These are phyloP conservation scores for Pluvianellus socialis DNA, from an alignment of 2,113 vertebrate species.

Conservation along the genomic window DNA sequence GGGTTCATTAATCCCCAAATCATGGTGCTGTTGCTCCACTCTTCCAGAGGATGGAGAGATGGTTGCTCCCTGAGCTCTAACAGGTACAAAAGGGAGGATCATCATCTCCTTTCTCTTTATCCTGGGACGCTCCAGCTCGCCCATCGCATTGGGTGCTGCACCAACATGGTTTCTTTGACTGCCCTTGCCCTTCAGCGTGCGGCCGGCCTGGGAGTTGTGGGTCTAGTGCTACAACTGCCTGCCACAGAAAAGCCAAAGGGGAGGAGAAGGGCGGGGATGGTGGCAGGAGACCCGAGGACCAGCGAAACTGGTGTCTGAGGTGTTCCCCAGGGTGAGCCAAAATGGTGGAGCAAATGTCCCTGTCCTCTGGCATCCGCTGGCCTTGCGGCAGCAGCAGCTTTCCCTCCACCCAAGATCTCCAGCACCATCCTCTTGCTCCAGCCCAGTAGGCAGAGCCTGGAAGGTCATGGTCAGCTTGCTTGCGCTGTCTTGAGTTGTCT, in stretches of 20 bases:
- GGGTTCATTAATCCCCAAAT: background rate
- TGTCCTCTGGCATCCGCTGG: background rate
- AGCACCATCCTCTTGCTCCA: background rate
- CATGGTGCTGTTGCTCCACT: accelerated
- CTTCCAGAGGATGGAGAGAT: background rate
- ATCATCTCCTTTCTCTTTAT: background rate
- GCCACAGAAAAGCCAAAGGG: background rate
- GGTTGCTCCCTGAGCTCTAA: background rate
- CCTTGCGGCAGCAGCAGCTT: background rate
- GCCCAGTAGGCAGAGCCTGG: accelerated
- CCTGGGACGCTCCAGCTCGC: background rate
- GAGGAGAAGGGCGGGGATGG: background rate
- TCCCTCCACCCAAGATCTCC: background rate
- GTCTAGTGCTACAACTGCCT: accelerated
- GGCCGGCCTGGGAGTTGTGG: background rate
- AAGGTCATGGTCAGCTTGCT: accelerated
- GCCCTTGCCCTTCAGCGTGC: background rate
- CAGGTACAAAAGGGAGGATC: background rate
- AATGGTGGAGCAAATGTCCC: background rate
- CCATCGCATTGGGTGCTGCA: accelerated
- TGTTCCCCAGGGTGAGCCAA: background rate
- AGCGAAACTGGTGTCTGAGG: accelerated
- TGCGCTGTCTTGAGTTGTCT: background rate
- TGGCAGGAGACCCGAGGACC: background rate
- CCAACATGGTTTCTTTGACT: background rate